Evolutionary conservation across 2,888 invertebrate species (phyloP).

Genomic region (Orthonevra nobilis): DNA sequence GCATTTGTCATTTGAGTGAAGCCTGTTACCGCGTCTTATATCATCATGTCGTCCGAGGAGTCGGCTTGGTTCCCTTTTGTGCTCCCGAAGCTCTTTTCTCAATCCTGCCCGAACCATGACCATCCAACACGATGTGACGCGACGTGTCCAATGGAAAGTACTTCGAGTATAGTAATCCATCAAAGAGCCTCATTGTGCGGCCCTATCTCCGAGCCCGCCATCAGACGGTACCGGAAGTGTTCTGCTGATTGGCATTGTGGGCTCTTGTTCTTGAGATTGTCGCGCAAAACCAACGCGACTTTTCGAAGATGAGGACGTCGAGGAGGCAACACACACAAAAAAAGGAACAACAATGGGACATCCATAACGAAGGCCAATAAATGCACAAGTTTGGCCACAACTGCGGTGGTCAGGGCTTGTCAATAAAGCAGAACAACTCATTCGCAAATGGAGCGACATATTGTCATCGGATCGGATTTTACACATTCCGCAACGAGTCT

Average conservation of each 20-base stretch:
- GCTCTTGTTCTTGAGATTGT: slow-evolving; percentile 7
- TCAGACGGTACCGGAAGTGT: slow-evolving; percentile 53
- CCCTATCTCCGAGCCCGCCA: slow-evolving; percentile 18
- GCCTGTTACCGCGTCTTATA: slow-evolving; percentile 68
- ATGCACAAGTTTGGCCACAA: slow-evolving; percentile 40
- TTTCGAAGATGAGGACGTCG: too few relatives aligned
- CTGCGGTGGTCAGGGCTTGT: slow-evolving; percentile 53
- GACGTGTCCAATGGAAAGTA: slow-evolving; percentile 66
- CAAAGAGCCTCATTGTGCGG: slow-evolving; percentile 63
- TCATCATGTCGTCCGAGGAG: slow-evolving; percentile 57
- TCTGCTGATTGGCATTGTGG: slow-evolving; percentile 56
- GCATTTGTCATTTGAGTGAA: slow-evolving; percentile 65
- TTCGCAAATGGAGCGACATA: too few relatives aligned
- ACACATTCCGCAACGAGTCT: background rate
- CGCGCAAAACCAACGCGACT: too few relatives aligned
- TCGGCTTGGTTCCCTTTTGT: slow-evolving; percentile 16
- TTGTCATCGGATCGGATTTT: too few relatives aligned
- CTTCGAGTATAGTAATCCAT: too few relatives aligned
- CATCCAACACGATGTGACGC: too few relatives aligned
- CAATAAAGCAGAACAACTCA: slow-evolving; percentile 47
- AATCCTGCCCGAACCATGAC: slow-evolving; percentile 10
- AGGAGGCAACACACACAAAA: too few relatives aligned
- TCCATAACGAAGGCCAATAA: slow-evolving; percentile 38
- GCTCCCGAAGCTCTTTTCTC: too few relatives aligned
- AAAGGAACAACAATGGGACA: slow-evolving; percentile 21